A percentile compares a stretch with the other conserved stretches of the same genome.
Evolutionary conservation across 2,888 invertebrate genomes (phyloP).

Genomic region (Pseudolycoriella hygida): DNA sequence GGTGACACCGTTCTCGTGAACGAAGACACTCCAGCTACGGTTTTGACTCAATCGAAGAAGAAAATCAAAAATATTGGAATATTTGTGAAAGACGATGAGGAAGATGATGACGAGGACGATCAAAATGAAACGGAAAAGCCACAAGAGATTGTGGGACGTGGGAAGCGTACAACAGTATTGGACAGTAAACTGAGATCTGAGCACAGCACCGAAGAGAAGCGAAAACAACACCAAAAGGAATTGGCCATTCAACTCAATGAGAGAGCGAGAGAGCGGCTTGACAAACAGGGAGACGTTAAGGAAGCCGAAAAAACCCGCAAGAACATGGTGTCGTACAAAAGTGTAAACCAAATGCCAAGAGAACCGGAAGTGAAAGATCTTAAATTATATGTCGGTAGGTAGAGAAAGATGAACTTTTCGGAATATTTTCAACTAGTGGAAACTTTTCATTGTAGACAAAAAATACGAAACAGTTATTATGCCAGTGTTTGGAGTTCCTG

Average conservation of each 20-base stretch:
- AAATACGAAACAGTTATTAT: constrained; percentile 97
- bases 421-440: neutral
- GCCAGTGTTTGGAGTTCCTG: constrained; percentile 89
- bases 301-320: constrained; percentile 81
- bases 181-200: constrained; percentile 88
- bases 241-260: constrained; percentile 79
- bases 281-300: constrained; percentile 70
- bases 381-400: constrained; percentile 80
- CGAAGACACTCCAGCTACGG: constrained; percentile 68
- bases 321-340: constrained; percentile 90
- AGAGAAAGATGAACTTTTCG: no score
- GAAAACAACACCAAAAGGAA: constrained; percentile 92
- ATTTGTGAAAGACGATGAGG: constrained; percentile 79
- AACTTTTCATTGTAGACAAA: constrained; percentile 43
- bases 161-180: constrained; percentile 76
- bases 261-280: constrained; percentile 79
- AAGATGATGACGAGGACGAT: constrained; percentile 60
- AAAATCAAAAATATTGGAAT: constrained; percentile 91
- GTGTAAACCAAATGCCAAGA: constrained; percentile 77
- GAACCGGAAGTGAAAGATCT: constrained; percentile 85
- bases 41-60: constrained; percentile 85
- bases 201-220: constrained; percentile 90
- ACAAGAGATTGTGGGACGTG: constrained; percentile 34
- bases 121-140: constrained; percentile 41
- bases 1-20: constrained; percentile 95